A percentile compares a stretch with the other conserved stretches of the same genome.
phyloP scores from a whole-genome alignment of 1,140 invertebrate species.

The Propsilocerus akamusi region DNA sequence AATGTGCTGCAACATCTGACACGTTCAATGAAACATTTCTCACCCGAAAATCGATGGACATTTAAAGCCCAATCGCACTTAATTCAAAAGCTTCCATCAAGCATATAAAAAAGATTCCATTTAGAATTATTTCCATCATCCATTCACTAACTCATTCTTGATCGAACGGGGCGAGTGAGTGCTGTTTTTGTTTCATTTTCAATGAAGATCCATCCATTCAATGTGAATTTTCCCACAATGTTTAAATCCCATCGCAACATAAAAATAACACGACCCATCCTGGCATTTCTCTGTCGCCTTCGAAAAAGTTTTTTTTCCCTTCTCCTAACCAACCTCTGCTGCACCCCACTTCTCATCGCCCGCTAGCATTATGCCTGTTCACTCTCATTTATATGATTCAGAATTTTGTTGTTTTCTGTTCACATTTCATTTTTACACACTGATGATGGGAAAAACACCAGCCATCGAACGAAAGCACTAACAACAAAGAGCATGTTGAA shows the following conservation, averaged over 20 bases:
- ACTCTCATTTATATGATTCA: not conserved
- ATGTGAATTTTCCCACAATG: conserved; percentile 2
- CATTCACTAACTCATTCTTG: too few relatives aligned
- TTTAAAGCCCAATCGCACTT: too few relatives aligned
- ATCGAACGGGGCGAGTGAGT: too few relatives aligned
- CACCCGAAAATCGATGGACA: too few relatives aligned
- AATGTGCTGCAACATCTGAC: too few relatives aligned
- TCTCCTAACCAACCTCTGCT: not conserved
- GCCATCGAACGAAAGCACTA: not conserved
- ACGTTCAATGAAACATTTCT: too few relatives aligned
- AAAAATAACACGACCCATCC: conserved; percentile 1
- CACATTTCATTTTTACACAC: conserved; percentile 3
- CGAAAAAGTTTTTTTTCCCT: not conserved
- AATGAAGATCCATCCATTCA: too few relatives aligned
- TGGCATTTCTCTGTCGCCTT: conserved; percentile 1
- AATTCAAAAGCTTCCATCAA: too few relatives aligned
- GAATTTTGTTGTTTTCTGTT: not conserved
- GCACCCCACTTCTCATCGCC: not conserved
- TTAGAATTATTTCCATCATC: too few relatives aligned
- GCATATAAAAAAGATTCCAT: too few relatives aligned
- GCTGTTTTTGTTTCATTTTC: too few relatives aligned
- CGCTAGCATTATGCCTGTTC: not conserved
- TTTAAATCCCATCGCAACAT: conserved; percentile 2
- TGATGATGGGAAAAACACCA: conserved; percentile 2
- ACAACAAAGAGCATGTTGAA: not conserved